Base-by-base conservation (phyloP, 2,888 invertebrate genomes). In the Dermolepida albohirtum region DNA sequence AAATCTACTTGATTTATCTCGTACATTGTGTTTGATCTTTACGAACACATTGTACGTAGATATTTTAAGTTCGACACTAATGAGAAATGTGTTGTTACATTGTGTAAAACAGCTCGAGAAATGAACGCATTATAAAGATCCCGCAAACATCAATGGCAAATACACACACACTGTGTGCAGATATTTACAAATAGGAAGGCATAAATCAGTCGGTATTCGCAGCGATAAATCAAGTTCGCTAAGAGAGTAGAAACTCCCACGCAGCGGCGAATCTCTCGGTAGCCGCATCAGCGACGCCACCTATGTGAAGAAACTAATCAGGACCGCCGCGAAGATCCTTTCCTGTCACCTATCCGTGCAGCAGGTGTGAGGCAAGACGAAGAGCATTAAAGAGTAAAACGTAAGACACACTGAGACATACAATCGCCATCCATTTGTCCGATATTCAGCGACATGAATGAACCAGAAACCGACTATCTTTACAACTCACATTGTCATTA, bases 171-270 rank as follows among this genome's bases (percentile, higher is more conserved):
- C 22, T 10, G 22, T n/a, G 49, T 29, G n/a, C 14, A 59, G 59
- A 59, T 59, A 59, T 59, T 59, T 59, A 59, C 59, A 59, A 59
- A 59, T 59, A 59, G 59, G 59, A 59, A 59, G 59, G 22, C 59
- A 59, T 59, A 59, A 59, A 59, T 59, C 59, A 59, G 10, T 57
- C 57, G 43, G 57, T 34, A 16, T 59, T 59, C 34, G 59, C 12
- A 44, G 44, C 47, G 44, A 47, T 59, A 59, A 59, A 59, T 59
- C 59, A 59, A 59, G 59, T 44, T 59, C 59, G 44, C 59, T 16
- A 59, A 47, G 47, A 59, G 59, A 29, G 34, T 29, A 59, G 59
- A 29, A 44, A 47, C 59, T 47, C 59, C 59, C 59, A 59, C 59
- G 59, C 59, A 41, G 27, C 43, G 29, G 59, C 59, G 59, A 59